phyloP scores from a whole-genome alignment of 1,140 invertebrate genomes.

The Pteromalus puparum region DNA sequence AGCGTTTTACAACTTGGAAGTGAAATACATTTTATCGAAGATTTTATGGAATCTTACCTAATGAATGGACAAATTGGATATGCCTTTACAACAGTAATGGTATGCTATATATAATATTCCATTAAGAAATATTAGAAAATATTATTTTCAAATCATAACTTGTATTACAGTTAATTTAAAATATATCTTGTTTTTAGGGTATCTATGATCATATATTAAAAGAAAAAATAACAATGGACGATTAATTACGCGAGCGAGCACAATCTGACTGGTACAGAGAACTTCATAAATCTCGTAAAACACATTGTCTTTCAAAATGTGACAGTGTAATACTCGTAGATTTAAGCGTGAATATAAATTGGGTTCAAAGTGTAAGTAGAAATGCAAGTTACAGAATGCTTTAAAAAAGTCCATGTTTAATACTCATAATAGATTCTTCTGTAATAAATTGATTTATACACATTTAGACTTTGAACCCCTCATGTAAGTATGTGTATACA shows the following conservation, averaged over 20 bases:
- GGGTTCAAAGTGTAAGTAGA: slow-evolving; percentile 30
- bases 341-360: background rate
- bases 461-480: slow-evolving; percentile 37
- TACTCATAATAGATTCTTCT: slow-evolving; percentile 9
- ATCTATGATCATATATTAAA: slow-evolving; percentile 51
- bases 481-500: slow-evolving; percentile 8
- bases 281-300: slow-evolving; percentile 9
- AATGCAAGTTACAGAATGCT: background rate
- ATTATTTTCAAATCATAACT: background rate
- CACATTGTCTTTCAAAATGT: slow-evolving; percentile 16
- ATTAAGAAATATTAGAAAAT: background rate
- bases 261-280: slow-evolving; percentile 33
- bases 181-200: slow-evolving; percentile 45
- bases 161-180: background rate
- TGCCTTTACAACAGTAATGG: slow-evolving; percentile 90
- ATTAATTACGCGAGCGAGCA: slow-evolving; percentile 26
- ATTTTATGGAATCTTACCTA: slow-evolving; percentile 86
- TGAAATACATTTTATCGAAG: slow-evolving; percentile 89
- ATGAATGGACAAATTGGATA: slow-evolving; percentile 87
- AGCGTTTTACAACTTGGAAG: slow-evolving; percentile 89
- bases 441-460: background rate
- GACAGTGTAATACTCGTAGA: slow-evolving; percentile 25
- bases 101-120: slow-evolving; percentile 59
- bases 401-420: background rate
- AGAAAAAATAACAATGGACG: slow-evolving; percentile 46